Evolutionary conservation across 2,797 vertebrate genomes (phyloP).

Genomic region (Poliocrania exsul): DNA sequence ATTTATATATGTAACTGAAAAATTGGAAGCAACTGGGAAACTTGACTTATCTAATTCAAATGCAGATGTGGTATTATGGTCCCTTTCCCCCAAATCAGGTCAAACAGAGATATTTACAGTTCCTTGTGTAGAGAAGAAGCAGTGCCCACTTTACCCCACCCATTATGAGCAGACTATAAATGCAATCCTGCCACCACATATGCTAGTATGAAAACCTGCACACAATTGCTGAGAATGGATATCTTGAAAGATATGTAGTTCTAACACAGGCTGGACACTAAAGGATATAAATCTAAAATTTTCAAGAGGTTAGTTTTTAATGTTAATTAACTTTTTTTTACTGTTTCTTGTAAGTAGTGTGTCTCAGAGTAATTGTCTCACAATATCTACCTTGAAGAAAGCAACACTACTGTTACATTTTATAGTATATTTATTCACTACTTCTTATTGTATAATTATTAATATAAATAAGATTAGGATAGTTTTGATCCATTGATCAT

Average conservation of each 20-base stretch:
- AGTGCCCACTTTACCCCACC: neutral
- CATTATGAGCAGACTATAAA: neutral
- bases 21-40: neutral
- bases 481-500: neutral
- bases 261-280: neutral
- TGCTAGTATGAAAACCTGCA: neutral
- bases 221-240: neutral
- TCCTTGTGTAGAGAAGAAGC: neutral
- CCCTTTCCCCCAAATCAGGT: neutral
- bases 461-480: neutral
- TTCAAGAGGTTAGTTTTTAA: neutral
- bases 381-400: neutral
- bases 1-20: neutral
- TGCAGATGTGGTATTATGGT: neutral
- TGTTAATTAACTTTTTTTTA: neutral
- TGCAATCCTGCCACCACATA: neutral
- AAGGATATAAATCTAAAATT: neutral
- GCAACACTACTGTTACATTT: neutral
- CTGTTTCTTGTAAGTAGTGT: neutral
- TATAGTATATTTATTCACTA: neutral
- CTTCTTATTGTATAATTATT: neutral
- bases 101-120: neutral
- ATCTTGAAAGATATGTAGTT: neutral
- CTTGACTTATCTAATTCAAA: neutral
- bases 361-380: neutral